phyloP scores from a whole-genome alignment of 2,888 invertebrate species.

The Entomobrya multifasciata region DNA sequence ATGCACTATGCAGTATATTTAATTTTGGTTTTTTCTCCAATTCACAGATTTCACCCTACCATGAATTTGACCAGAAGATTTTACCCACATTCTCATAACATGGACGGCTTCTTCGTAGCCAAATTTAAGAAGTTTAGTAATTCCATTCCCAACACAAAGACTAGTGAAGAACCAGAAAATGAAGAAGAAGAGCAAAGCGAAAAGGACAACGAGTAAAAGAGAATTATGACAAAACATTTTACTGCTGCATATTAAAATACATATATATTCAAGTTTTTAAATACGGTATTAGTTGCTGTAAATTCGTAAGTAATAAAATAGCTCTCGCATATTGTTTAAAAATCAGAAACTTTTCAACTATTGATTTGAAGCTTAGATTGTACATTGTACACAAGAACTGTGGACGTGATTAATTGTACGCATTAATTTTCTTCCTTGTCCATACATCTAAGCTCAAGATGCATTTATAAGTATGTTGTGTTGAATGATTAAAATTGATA shows the following conservation, averaged over 20 bases:
- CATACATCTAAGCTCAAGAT: no score
- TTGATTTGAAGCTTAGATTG: no score
- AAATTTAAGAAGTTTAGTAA: constrained; percentile 98
- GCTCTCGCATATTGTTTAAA: no score
- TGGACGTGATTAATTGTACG: no score
- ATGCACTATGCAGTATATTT: no score
- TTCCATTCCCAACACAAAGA: constrained; percentile 82
- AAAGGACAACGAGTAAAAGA: background rate
- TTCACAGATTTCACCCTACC: constrained; percentile 91
- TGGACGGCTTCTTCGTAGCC: constrained; percentile 99
- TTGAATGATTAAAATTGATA: no score
- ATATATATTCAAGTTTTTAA: constrained; percentile 10
- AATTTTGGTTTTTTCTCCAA: background rate
- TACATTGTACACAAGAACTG: no score
- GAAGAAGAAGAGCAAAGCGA: constrained; percentile 41
- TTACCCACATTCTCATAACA: constrained; percentile 99
- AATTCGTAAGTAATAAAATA: background rate
- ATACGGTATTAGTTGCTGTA: background rate
- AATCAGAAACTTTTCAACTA: no score
- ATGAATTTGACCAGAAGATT: constrained; percentile 93
- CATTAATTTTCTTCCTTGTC: no score
- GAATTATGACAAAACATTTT: background rate
- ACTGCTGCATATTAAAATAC: background rate
- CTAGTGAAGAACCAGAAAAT: constrained; percentile 56
- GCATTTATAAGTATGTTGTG: no score